Evolutionary conservation across 2,113 vertebrate species (phyloP).

Genomic region (Lathamus discolor): DNA sequence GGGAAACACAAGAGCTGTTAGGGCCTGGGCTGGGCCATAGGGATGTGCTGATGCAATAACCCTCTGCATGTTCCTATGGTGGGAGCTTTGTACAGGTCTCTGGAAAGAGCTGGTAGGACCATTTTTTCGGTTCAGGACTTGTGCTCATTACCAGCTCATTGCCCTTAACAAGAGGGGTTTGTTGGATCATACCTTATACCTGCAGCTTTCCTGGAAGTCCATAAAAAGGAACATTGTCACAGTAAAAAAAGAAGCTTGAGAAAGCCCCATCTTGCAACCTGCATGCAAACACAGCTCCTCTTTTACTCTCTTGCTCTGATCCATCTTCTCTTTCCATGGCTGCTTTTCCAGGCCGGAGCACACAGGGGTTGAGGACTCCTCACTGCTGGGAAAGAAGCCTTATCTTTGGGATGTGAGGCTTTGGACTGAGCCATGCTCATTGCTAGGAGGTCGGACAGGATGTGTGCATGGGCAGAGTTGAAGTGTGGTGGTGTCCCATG

Average conservation of each 20-base stretch:
- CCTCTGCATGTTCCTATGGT: background rate
- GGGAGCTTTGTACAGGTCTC: background rate
- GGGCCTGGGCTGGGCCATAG: background rate
- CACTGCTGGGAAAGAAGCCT: background rate
- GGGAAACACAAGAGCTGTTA: background rate
- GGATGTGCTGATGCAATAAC: background rate
- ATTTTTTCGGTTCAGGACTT: background rate
- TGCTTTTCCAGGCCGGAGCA: background rate
- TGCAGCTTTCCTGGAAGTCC: slow-evolving; percentile 13
- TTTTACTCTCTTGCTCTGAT: background rate
- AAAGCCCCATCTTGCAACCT: slow-evolving; percentile 13
- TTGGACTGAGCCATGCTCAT: background rate
- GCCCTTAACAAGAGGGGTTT: background rate
- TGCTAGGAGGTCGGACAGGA: background rate
- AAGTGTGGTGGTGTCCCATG: background rate
- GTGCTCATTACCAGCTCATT: background rate
- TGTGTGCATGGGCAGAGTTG: accelerated
- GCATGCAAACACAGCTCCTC: background rate
- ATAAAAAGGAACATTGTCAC: background rate
- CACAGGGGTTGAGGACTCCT: accelerated
- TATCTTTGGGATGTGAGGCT: background rate
- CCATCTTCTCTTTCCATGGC: background rate
- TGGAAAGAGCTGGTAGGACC: background rate
- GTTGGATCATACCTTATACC: background rate
- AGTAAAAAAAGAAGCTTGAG: background rate